These are phyloP conservation scores for Acanthosoma haemorrhoidale DNA, from an alignment of 2,888 invertebrate species.

Conservation along the genomic window DNA sequence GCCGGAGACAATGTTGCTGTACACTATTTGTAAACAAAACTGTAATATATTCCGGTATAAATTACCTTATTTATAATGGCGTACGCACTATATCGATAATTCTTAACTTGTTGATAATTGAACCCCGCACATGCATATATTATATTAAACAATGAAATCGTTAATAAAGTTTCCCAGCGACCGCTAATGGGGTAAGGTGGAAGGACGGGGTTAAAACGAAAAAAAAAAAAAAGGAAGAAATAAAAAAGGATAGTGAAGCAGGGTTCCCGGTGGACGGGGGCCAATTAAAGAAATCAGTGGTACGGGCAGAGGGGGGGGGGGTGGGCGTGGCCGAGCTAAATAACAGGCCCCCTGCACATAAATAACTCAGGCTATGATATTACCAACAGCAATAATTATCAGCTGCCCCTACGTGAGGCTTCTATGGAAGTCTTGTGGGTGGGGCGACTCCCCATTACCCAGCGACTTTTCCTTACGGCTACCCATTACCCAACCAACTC, in stretches of 20 bases:
- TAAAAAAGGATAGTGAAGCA: background rate
- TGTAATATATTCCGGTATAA: no score
- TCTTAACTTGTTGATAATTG: no score
- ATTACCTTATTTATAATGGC: no score
- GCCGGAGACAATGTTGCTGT: no score
- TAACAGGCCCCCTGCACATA: slow-evolving; percentile 12
- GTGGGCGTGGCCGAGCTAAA: slow-evolving; percentile 14
- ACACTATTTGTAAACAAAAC: no score
- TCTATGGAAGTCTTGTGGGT: slow-evolving; percentile 38
- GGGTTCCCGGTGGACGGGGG: background rate
- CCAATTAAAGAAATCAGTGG: slow-evolving; percentile 31
- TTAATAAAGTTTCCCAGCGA: background rate
- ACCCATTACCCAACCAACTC: no score
- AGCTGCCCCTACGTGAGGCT: slow-evolving; percentile 34
- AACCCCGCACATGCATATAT: no score
- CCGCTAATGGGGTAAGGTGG: slow-evolving; percentile 22
- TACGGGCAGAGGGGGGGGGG: background rate
- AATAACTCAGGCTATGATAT: background rate
- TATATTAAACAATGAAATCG: no score
- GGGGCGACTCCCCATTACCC: slow-evolving; percentile 26
- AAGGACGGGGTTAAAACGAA: slow-evolving; percentile 15
- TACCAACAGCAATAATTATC: slow-evolving; percentile 27
- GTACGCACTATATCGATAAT: no score
- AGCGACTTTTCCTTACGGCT: no score
- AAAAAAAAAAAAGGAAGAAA: slow-evolving; percentile 11